phyloP scores from a whole-genome alignment of 2,888 invertebrate species.

The Doris montereyensis region DNA sequence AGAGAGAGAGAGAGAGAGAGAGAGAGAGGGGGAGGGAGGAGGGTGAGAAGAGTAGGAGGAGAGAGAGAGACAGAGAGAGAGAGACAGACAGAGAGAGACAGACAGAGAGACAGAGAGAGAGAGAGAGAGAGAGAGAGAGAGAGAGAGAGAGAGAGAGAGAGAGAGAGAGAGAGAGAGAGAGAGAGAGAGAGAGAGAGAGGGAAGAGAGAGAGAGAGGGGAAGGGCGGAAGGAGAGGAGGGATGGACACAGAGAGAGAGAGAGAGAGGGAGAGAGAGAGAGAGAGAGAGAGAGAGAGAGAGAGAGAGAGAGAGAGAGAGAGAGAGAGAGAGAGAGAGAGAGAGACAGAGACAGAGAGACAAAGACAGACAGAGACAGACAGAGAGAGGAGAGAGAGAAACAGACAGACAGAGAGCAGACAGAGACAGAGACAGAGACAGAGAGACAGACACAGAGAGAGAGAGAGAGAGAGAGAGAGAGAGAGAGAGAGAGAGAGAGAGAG shows the following conservation, averaged over 20 bases:
- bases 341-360: background rate
- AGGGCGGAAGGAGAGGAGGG: background rate
- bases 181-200: background rate
- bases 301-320: constrained; percentile 14
- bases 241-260: background rate
- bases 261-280: background rate
- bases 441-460: background rate
- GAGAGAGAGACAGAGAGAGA: background rate
- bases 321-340: background rate
- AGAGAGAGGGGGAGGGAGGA: background rate
- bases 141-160: background rate
- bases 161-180: background rate
- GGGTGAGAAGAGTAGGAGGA: background rate
- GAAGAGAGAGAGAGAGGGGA: background rate
- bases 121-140: background rate
- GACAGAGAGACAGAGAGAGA: background rate
- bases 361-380: background rate
- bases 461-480: background rate
- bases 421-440: constrained; percentile 6
- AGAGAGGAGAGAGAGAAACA: background rate
- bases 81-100: background rate
- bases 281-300: background rate
- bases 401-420: background rate
- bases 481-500: background rate
- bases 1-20: background rate